A percentile compares a stretch with the other conserved stretches of the same genome.
These are phyloP conservation scores for Lasioglossum marginatum DNA, from an alignment of 2,888 invertebrate genomes.

Conservation along the genomic window DNA sequence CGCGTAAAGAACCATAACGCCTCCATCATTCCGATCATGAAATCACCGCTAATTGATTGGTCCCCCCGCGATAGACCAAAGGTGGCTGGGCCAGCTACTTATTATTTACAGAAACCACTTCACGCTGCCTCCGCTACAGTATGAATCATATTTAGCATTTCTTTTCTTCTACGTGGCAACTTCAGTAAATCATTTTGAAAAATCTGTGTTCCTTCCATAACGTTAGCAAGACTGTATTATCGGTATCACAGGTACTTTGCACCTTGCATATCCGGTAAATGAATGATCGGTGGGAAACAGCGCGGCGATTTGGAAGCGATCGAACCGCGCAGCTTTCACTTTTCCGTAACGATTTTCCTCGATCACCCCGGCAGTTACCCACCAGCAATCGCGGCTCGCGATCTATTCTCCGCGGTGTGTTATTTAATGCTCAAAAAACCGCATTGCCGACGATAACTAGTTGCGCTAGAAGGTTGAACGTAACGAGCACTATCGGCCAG, in stretches of 20 bases:
- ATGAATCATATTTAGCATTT: too few relatives aligned
- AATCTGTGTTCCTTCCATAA: too few relatives aligned
- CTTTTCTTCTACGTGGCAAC: too few relatives aligned
- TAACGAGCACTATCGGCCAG: conserved; percentile 49
- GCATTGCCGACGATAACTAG: conserved; percentile 49
- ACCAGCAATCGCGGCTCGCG: conserved; percentile 16
- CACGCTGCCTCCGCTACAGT: too few relatives aligned
- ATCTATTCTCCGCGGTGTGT: conserved; percentile 39
- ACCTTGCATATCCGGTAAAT: background rate
- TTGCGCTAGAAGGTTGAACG: conserved; percentile 31
- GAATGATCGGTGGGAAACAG: background rate
- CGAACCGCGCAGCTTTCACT: conserved; percentile 10
- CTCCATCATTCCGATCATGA: conserved; percentile 34
- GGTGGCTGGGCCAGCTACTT: background rate
- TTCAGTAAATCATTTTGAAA: too few relatives aligned
- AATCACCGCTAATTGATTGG: conserved; percentile 31
- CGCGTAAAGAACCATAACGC: conserved; percentile 50
- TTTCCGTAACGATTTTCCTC: conserved; percentile 29
- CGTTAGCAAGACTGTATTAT: background rate
- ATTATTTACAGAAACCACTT: background rate
- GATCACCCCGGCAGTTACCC: conserved; percentile 5
- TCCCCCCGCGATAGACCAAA: background rate
- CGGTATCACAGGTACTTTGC: background rate
- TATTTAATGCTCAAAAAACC: conserved; percentile 50
- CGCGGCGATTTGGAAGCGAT: background rate